phyloP scores from a whole-genome alignment of 2,113 vertebrate species.

The Carollia perspicillata region DNA sequence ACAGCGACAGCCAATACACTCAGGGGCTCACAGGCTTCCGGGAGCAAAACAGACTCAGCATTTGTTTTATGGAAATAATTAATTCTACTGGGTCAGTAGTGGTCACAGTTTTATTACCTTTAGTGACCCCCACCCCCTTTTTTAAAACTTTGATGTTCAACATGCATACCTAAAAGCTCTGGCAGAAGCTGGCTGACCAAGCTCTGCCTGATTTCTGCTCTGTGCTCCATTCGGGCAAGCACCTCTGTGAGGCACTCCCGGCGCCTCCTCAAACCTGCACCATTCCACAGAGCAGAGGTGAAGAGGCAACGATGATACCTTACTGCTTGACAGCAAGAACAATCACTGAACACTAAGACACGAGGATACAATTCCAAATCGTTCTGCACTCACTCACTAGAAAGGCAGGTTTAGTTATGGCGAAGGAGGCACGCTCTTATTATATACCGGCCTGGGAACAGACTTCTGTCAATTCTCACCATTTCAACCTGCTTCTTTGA shows the following conservation, averaged over 20 bases:
- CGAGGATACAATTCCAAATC: not conserved
- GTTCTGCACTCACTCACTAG: not conserved
- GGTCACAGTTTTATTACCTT: conserved; percentile 23
- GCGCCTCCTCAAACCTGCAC: not conserved
- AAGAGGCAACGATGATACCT: not conserved
- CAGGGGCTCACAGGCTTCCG: not conserved
- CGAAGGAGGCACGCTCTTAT: not conserved
- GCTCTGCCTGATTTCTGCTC: not conserved
- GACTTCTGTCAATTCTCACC: not conserved
- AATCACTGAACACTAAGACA: not conserved
- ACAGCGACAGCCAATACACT: not conserved
- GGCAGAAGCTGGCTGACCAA: not conserved
- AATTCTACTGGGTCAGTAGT: not conserved
- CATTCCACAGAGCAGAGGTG: not conserved
- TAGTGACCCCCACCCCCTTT: not conserved
- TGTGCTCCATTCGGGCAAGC: not conserved
- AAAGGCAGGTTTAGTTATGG: not conserved
- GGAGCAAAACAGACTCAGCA: not conserved
- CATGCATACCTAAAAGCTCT: not conserved
- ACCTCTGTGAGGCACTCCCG: not conserved
- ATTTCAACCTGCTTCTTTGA: not conserved
- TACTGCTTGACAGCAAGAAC: not conserved
- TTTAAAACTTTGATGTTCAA: not conserved
- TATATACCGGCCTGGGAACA: not conserved
- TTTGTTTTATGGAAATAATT: not conserved